Conservation (phyloP, 1,140 invertebrate species). For the Sminthurinus signatus region DNA sequence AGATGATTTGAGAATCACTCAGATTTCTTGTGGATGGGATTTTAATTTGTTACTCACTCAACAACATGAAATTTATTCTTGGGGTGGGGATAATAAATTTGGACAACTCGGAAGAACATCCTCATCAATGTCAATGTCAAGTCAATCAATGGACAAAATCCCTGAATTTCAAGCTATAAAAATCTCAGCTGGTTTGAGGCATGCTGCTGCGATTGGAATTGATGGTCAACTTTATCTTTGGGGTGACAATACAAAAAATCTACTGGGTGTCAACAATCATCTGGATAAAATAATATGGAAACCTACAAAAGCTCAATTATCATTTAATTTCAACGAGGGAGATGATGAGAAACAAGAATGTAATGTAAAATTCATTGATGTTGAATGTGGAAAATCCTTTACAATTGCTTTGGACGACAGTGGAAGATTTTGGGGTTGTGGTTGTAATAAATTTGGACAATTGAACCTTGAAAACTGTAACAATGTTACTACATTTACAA, state of each 20-base stretch:
- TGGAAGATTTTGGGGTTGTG: conserved; percentile 32
- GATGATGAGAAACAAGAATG: conserved; percentile 8
- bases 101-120: conserved; percentile 27
- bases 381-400: conserved; percentile 30
- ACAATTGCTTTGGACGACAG: conserved; percentile 24
- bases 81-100: conserved; percentile 20
- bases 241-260: conserved; percentile 34
- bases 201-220: conserved; percentile 23
- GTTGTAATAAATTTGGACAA: conserved; percentile 34
- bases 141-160: not conserved
- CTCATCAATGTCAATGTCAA: not conserved
- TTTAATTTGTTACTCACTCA: conserved; percentile 20
- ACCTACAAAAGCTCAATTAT: conserved; percentile 6
- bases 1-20: not conserved
- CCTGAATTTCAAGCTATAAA: not conserved
- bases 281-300: not conserved
- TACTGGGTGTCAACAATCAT: conserved; percentile 10
- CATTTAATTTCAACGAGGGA: not conserved
- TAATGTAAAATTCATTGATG: conserved; percentile 19
- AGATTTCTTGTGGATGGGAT: conserved; percentile 30
- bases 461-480: conserved; percentile 12
- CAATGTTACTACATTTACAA: conserved; percentile 17
- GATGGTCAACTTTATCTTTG: conserved; percentile 19
- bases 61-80: conserved; percentile 11
- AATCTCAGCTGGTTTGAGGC: conserved; percentile 29